Base-by-base conservation (phyloP, 2,797 vertebrate species). In the Chelon labrosus region DNA sequence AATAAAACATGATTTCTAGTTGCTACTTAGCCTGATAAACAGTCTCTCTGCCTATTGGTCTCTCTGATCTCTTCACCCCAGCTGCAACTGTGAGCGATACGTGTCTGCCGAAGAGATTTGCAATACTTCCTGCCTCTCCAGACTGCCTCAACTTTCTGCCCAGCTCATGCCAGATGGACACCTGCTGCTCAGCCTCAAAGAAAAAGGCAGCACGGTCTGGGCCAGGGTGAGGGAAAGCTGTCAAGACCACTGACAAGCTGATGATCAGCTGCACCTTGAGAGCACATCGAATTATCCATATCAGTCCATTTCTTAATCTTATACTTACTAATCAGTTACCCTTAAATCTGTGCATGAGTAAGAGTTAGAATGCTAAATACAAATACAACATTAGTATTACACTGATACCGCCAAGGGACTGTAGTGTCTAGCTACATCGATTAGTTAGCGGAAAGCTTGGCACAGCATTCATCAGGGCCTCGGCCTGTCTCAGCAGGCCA, bases 81-180 rank as follows among this genome's bases (percentile, higher is more conserved):
- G 97, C 77, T 99, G 97, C 86, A 95, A 88, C 22, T 98, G 97
- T 88, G 86, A 87, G 75, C 90, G 79, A 37, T 98, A 97, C 0
- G 39, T 97, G 58, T 96, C 96, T 3, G 93, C 92, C 0, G 97
- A 99, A 86, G 96, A 98, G 85, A 93, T 98, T 19, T 98, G 97
- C 79, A 94, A 97, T 64, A 77, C 87, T 0, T 91, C 91, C 16
- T 98, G 97, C 80, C 84, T 97, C 75, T 91, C 94, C 82, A 91
- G 79, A 58, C 91, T 94, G 19, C 96, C 95, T 1, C 91, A 65
- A 7, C 79, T 98, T 65, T 95, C 94, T 20, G 91, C 96, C 84
- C 88, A 78, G 41, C 84, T 94, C 57, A 89, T 89, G 2, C 59
- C 87, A 63, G 88, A 94, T 13, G 92, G 94, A 54, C 87, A 95